These are phyloP conservation scores for Pteropus rufus DNA, from an alignment of 2,797 vertebrate species.

Conservation along the genomic window DNA sequence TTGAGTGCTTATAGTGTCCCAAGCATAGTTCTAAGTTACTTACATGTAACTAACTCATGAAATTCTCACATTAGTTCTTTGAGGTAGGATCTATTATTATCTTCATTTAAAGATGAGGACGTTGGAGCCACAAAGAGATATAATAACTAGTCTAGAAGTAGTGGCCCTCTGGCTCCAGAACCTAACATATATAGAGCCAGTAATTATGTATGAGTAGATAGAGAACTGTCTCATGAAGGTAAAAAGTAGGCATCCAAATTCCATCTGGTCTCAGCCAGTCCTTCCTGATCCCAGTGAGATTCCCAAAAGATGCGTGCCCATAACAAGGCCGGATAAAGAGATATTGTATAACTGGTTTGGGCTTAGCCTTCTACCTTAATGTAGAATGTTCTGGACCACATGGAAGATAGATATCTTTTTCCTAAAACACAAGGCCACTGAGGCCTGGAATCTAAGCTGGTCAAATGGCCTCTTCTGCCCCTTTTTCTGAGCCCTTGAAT, in stretches of 20 bases:
- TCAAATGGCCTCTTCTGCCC: background rate
- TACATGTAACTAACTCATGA: background rate
- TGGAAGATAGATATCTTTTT: background rate
- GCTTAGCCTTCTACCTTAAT: background rate
- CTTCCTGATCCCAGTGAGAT: background rate
- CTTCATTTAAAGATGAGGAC: background rate
- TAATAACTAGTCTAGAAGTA: background rate
- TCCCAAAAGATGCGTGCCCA: background rate
- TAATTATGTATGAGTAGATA: background rate
- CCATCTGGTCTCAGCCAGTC: background rate
- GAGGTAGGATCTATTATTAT: background rate
- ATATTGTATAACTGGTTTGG: background rate
- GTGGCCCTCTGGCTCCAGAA: background rate
- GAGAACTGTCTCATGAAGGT: background rate
- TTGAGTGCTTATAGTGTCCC: background rate
- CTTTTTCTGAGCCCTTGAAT: background rate
- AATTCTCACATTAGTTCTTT: background rate
- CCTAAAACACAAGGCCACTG: background rate
- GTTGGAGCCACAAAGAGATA: background rate
- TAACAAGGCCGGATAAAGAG: background rate
- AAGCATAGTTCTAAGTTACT: conserved; percentile 15
- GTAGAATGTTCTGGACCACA: background rate
- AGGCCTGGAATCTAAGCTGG: background rate
- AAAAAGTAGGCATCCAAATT: background rate
- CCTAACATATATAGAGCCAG: background rate